Percentiles rank a stretch among this genome's conserved stretches.
Conservation (phyloP, 2,797 vertebrate species). For the Tragelaphus oryx region DNA sequence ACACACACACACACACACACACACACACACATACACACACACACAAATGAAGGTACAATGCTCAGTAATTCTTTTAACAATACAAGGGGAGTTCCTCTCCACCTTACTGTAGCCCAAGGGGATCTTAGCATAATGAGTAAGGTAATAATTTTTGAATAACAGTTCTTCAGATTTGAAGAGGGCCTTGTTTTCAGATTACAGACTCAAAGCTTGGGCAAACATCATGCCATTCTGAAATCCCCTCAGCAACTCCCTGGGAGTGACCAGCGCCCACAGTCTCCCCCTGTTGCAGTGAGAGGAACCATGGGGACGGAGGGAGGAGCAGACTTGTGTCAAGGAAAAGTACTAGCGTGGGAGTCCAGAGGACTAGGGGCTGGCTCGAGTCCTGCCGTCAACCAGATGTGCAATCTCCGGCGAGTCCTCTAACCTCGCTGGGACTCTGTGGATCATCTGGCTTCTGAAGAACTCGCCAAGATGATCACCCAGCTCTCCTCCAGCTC, state of each 20-base stretch:
- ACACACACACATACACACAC: neutral
- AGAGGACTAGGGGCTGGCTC: neutral
- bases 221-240: neutral
- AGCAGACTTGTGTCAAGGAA: neutral
- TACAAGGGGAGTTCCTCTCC: neutral
- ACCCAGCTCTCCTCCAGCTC: neutral
- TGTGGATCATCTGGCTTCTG: neutral
- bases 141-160: constrained; percentile 36
- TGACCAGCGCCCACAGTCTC: neutral
- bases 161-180: constrained; percentile 31
- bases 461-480: neutral
- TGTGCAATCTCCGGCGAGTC: neutral
- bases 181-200: neutral
- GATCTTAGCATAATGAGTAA: constrained; percentile 32
- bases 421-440: neutral
- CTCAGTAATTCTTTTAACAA: neutral
- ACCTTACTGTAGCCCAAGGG: neutral
- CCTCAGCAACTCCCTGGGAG: neutral
- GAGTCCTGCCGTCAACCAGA: neutral
- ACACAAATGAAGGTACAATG: neutral
- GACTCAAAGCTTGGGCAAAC: neutral
- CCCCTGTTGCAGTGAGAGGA: accelerated
- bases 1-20: no score
- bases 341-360: neutral
- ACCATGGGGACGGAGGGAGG: accelerated